Base-by-base conservation (phyloP, 2,888 invertebrate species). In the Altica lythri region DNA sequence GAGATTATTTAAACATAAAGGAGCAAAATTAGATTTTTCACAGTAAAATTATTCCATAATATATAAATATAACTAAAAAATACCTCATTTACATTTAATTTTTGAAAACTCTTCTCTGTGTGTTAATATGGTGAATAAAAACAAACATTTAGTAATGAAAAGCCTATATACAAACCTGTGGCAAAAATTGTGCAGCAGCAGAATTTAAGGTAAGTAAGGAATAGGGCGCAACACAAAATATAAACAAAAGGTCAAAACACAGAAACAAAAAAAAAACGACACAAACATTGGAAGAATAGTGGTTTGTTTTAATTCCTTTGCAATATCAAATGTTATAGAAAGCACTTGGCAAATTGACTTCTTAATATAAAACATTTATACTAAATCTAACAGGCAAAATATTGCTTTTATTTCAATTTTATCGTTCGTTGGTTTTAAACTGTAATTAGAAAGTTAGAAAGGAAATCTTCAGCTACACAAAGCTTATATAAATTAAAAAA, bases 151-250 rank as follows among this genome's bases (percentile, higher is more conserved):
- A n/a, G n/a, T n/a, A n/a, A n/a, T n/a, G n/a, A 27, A 13, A 43
- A 27, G 47, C 27, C 29, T 48, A 30, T 49, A 49, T 49, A 49
- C 49, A 49, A 49, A 49, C 49, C 49, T 49, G 40, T 25, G n/a
- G 34, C 18, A 40, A 13, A 25, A 40, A 22, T 12, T 40, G 22
- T 17, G 37, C 19, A 32, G 32, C 2, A n/a, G n/a, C n/a, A n/a
- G 27, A 9, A 13, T 13, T 22, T 22, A n/a, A 14, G 18, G 32
- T 16, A 30, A 40, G 17, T 10, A 40, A 9, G 12, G 29, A 29
- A 42, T 30, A 10, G 48, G n/a, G 16, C 6, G 13, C 19, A 32
- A 49, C 40, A 18, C n/a, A 49, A 19, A 38, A 38, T 25, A 9
- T 13, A 45, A 44, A 27, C 9, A 37, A 35, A 16, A 22, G 18